A percentile compares a stretch with the other conserved stretches of the same genome.
These are phyloP conservation scores for Podarcis muralis DNA, from an alignment of 2,113 vertebrate species.

Conservation along the genomic window DNA sequence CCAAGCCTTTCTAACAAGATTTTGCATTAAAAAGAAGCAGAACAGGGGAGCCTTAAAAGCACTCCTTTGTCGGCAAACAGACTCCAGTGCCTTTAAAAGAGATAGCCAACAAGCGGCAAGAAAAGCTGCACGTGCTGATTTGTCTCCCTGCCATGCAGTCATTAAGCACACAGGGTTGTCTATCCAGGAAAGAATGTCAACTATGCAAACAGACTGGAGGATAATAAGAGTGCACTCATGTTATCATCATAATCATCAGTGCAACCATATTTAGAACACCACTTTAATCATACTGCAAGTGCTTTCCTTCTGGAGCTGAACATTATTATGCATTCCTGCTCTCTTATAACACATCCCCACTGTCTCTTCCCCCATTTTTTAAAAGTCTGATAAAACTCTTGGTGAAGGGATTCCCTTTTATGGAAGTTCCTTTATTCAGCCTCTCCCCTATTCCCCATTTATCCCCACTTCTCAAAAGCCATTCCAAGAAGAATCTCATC, in stretches of 20 bases:
- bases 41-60: neutral
- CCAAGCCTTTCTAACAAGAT: neutral
- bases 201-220: neutral
- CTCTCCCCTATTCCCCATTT: slow-evolving; percentile 30
- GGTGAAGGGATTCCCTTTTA: slow-evolving; percentile 35
- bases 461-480: slow-evolving; percentile 36
- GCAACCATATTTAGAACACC: neutral
- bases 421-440: slow-evolving; percentile 26
- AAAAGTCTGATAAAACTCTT: slow-evolving; percentile 32
- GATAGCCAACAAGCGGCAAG: neutral
- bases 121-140: neutral
- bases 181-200: neutral
- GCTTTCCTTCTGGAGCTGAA: neutral
- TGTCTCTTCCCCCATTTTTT: neutral
- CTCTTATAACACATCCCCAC: slow-evolving; percentile 3
- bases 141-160: neutral
- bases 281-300: neutral
- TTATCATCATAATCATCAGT: neutral
- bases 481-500: slow-evolving; percentile 32
- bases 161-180: neutral
- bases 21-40: neutral
- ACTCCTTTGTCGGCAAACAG: neutral
- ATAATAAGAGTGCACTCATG: neutral
- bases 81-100: neutral
- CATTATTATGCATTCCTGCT: neutral